Evolutionary conservation across 2,888 invertebrate species (phyloP).

Genomic region (Cryptus armator): DNA sequence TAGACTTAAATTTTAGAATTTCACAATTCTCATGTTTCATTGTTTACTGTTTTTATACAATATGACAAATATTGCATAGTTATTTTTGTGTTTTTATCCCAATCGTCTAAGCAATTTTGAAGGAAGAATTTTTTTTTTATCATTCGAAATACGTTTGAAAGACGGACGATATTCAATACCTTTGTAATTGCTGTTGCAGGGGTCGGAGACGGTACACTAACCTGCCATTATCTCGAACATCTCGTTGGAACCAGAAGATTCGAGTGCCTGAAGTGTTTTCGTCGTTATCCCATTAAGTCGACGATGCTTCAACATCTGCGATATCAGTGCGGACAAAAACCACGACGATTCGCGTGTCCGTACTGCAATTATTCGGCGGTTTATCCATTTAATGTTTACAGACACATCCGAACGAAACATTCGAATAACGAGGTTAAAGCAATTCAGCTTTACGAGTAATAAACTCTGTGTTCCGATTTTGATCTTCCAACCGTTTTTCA

Average conservation of each 20-base stretch:
- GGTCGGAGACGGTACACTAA: neutral
- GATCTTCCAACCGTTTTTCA: neutral
- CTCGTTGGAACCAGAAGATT: slow-evolving; percentile 62
- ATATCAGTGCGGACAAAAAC: slow-evolving; percentile 82
- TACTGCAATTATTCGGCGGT: slow-evolving; percentile 76
- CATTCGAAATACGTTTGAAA: neutral
- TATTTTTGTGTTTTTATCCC: too few relatives aligned
- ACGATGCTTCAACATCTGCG: slow-evolving; percentile 77
- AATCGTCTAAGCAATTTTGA: too few relatives aligned
- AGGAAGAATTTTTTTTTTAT: neutral
- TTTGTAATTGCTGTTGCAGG: slow-evolving; percentile 40
- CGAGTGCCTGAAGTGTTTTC: slow-evolving; percentile 72
- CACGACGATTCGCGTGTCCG: slow-evolving; percentile 80
- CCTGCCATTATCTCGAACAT: slow-evolving; percentile 9
- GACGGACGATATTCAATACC: neutral
- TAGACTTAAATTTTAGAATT: slow-evolving; percentile 66
- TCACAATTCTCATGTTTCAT: too few relatives aligned
- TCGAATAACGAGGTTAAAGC: neutral
- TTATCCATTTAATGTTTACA: slow-evolving; percentile 30
- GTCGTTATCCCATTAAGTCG: slow-evolving; percentile 72
- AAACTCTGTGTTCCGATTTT: neutral
- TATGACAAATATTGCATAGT: too few relatives aligned
- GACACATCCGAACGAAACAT: slow-evolving; percentile 33
- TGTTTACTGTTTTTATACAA: too few relatives aligned
- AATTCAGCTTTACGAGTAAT: neutral